Conservation (phyloP, 2,888 invertebrate species). For the Pinctada fucata region DNA sequence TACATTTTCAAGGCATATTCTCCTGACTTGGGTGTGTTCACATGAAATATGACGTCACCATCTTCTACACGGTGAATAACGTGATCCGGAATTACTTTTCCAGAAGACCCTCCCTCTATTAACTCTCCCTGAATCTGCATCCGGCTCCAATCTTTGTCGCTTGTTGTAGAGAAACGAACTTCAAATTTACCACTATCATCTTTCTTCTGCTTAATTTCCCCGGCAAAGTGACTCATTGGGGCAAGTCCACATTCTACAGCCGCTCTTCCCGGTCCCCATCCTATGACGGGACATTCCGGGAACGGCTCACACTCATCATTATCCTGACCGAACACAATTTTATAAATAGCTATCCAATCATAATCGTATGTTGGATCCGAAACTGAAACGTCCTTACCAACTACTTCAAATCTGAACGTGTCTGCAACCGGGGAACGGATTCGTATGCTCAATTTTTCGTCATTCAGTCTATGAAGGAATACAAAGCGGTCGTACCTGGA, state of each 20-base stretch:
- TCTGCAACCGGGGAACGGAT: slow-evolving; percentile 59
- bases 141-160: slow-evolving; percentile 40
- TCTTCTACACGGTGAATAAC: slow-evolving; percentile 55
- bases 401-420: slow-evolving; percentile 67
- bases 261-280: slow-evolving; percentile 69
- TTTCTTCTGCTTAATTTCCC: slow-evolving; percentile 47
- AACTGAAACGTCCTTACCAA: slow-evolving; percentile 62
- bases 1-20: slow-evolving; percentile 55
- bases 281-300: slow-evolving; percentile 68
- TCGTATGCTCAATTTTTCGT: slow-evolving; percentile 51
- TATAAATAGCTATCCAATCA: slow-evolving; percentile 64
- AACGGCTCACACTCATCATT: slow-evolving; percentile 55
- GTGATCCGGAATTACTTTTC: slow-evolving; percentile 50
- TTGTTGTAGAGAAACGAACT: slow-evolving; percentile 49
- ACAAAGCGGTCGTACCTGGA: slow-evolving; percentile 54
- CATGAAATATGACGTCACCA: slow-evolving; percentile 56
- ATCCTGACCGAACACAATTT: slow-evolving; percentile 50
- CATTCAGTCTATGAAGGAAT: slow-evolving; percentile 59
- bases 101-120: slow-evolving; percentile 47
- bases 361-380: slow-evolving; percentile 55
- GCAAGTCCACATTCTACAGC: slow-evolving; percentile 49
- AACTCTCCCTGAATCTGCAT: slow-evolving; percentile 50
- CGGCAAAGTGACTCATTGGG: slow-evolving; percentile 56
- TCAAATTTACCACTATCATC: slow-evolving; percentile 50
- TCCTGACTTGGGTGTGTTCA: slow-evolving; percentile 48